Percentiles rank a stretch among this genome's conserved stretches.
These are phyloP conservation scores for Graptemys geographica DNA, from an alignment of 2,797 vertebrate genomes.

Conservation along the genomic window DNA sequence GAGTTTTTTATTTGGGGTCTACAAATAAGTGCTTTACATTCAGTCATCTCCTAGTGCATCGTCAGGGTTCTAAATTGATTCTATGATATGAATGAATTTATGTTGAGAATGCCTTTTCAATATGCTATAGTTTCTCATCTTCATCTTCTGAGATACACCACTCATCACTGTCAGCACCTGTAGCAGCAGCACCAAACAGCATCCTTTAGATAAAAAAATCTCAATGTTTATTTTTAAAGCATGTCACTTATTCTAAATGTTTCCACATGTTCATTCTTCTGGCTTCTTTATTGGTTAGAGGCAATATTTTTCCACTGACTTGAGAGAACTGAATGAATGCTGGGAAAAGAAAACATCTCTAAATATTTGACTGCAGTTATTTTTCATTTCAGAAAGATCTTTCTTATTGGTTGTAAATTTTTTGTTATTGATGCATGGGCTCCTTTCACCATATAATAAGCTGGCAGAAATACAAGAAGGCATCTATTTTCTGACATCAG, in stretches of 20 bases:
- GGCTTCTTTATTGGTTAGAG: background rate
- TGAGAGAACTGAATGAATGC: background rate
- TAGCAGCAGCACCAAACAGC: background rate
- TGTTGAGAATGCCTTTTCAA: slow-evolving; percentile 25
- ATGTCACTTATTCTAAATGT: background rate
- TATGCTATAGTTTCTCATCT: slow-evolving; percentile 41
- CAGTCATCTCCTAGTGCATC: background rate
- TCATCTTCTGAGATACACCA: background rate
- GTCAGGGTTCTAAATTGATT: background rate
- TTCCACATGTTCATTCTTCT: background rate
- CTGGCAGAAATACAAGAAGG: background rate
- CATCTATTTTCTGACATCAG: background rate
- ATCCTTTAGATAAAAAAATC: background rate
- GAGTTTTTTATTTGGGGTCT: background rate
- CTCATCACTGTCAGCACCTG: slow-evolving; percentile 31
- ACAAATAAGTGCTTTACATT: background rate
- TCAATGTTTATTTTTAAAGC: background rate
- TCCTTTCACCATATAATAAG: background rate
- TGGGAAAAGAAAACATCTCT: background rate
- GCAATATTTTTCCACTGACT: background rate
- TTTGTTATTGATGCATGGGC: background rate
- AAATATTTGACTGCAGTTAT: background rate
- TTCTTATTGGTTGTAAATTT: background rate
- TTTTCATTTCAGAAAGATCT: slow-evolving; percentile 3
- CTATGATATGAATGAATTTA: background rate